Base-by-base conservation (phyloP, 2,797 vertebrate genomes). In the Sebastes iracundus region DNA sequence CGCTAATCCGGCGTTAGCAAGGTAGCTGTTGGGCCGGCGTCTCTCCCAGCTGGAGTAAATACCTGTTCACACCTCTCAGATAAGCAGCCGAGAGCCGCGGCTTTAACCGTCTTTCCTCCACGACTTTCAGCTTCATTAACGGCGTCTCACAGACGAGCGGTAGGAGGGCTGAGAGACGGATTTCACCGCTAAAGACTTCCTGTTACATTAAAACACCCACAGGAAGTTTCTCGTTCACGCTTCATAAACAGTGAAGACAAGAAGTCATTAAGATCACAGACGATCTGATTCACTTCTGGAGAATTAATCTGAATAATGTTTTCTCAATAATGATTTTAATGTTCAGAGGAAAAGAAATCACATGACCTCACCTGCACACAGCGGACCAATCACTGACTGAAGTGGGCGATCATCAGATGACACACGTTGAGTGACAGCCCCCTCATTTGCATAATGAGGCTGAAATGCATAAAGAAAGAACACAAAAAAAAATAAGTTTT, bases 1-100 rank as follows among this genome's bases (percentile, higher is more conserved):
- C 68, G 46, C 89, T 95, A 95, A 96, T 95, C 93, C 89, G 7
- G 87, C 85, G 77, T 94, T 93, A 94, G 92, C 89, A 32, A 68
- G 89, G 82, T 87, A 87, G 88, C 77, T 69, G 64, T 65, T 35
- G 30, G 70, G 80, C 82, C 69, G 79, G 76, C 83, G 73, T 72
- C 77, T 88, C 88, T 83, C 88, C 68, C 90, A 92, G 93, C 85
- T 82, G 87, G 89, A 92, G 91, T 89, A 91, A 94, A 93, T 93
- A 94, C 93, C 92, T 93, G 90, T 76, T 92, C 88, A 78, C 84
- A 61, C 88, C 84, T 78, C 33, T 9, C 55, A 82, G 92, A 94
- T 93, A 93, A 94, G 90, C 86, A 77, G 82, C 49, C 32, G 46
- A 72, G 84, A 78, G 80, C 61, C 22, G 58, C 79, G 13, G 91